These are phyloP conservation scores for Australoheros facetus DNA, from an alignment of 2,797 vertebrate genomes.

Conservation along the genomic window DNA sequence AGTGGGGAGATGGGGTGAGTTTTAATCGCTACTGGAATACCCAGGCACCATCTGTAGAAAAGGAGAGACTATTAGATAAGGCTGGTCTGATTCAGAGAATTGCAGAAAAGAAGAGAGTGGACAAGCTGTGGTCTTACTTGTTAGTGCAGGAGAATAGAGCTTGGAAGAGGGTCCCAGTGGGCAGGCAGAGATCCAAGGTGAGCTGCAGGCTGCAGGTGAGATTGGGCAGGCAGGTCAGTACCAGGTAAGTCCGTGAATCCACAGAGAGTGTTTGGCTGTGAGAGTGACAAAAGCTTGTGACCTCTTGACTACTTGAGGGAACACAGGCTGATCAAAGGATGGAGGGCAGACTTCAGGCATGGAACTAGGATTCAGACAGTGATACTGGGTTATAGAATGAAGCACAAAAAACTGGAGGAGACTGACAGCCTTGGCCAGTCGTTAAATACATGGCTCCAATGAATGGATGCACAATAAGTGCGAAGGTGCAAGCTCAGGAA, in stretches of 20 bases:
- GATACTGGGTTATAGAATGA: not conserved
- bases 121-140: not conserved
- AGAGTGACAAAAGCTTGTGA: slow-evolving; percentile 4
- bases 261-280: not conserved
- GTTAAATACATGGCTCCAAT: not conserved
- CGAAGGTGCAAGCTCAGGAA: not conserved
- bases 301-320: not conserved
- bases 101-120: not conserved
- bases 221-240: not conserved
- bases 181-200: not conserved
- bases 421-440: not conserved
- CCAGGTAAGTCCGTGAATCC: not conserved
- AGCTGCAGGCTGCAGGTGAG: not conserved
- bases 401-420: not conserved
- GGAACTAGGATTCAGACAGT: too few species aligned
- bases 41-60: not conserved
- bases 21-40: not conserved
- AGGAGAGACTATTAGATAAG: not conserved
- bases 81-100: too few species aligned
- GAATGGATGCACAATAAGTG: not conserved
- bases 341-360: not conserved
- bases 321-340: not conserved
- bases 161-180: not conserved
- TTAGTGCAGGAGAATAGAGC: not conserved
- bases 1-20: not conserved